Conservation (phyloP, 1,140 invertebrate genomes). For the Homarus americanus region DNA sequence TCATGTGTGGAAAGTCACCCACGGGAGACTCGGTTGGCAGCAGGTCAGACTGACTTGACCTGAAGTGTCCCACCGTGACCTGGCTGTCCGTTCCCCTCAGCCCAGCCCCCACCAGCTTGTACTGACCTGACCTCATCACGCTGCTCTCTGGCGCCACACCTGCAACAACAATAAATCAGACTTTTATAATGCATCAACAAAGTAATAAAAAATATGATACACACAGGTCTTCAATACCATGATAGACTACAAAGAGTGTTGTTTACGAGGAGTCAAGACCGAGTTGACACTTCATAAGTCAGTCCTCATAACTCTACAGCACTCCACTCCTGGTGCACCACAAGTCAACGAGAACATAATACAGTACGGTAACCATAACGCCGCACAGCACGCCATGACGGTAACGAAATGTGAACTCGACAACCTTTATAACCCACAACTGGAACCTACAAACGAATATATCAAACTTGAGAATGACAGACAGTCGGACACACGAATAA, state of each 20-base stretch:
- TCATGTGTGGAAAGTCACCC: conserved; percentile 59
- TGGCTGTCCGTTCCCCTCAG: background rate
- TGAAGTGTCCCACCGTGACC: conserved; percentile 54
- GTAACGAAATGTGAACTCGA: background rate
- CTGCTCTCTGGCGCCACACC: conserved; percentile 16
- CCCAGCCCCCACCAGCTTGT: conserved; percentile 54
- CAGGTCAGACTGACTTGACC: conserved; percentile 43
- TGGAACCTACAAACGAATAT: too few species aligned
- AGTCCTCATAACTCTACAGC: background rate
- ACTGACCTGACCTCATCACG: conserved; percentile 64
- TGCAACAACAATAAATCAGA: conserved; percentile 32
- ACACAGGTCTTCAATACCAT: background rate
- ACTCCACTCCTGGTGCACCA: background rate
- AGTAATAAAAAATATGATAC: background rate
- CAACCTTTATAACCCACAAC: too few species aligned
- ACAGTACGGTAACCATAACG: background rate
- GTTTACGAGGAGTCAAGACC: background rate
- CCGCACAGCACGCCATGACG: background rate
- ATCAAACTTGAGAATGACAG: too few species aligned
- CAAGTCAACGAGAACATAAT: background rate
- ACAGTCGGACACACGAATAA: background rate
- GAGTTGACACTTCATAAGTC: background rate
- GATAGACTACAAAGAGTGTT: background rate
- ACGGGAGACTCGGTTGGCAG: background rate
- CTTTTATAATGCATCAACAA: background rate